Conservation (phyloP, 2,113 vertebrate species). For the Tupaia tana region DNA sequence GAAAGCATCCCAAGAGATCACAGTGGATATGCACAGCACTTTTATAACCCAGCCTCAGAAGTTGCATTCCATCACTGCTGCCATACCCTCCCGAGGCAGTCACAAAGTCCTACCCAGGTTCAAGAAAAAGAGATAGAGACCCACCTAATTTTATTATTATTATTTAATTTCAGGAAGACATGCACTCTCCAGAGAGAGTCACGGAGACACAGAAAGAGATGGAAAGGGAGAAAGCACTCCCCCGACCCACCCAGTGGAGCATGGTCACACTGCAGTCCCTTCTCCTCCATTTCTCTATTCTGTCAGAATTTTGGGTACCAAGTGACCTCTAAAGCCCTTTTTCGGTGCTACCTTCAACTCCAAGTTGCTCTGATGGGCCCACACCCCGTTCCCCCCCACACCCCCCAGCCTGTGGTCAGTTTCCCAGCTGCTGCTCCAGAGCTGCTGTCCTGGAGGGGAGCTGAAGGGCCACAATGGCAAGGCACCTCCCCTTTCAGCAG, state of each 20-base stretch:
- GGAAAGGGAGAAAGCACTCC: too few species aligned
- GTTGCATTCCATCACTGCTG: background rate
- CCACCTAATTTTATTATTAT: background rate
- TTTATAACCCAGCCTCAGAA: background rate
- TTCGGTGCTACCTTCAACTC: background rate
- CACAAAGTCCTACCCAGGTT: background rate
- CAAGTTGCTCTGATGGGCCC: background rate
- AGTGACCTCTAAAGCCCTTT: background rate
- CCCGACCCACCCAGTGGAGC: too few species aligned
- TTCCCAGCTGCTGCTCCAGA: background rate
- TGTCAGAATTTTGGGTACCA: too few species aligned
- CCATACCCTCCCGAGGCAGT: background rate
- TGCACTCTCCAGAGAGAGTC: too few species aligned
- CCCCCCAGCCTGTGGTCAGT: background rate
- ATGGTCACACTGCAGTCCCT: too few species aligned
- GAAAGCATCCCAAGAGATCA: background rate
- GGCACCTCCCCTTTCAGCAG: background rate
- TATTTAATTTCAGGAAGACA: too few species aligned
- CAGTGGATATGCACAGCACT: background rate
- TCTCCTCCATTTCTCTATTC: too few species aligned
- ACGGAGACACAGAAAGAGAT: too few species aligned
- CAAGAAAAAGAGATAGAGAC: background rate
- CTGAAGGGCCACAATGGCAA: background rate
- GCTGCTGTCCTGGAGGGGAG: background rate
- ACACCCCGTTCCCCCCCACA: too few species aligned